Base-by-base conservation (phyloP, 2,797 vertebrate species). In the Melanotaenia nigrans region DNA sequence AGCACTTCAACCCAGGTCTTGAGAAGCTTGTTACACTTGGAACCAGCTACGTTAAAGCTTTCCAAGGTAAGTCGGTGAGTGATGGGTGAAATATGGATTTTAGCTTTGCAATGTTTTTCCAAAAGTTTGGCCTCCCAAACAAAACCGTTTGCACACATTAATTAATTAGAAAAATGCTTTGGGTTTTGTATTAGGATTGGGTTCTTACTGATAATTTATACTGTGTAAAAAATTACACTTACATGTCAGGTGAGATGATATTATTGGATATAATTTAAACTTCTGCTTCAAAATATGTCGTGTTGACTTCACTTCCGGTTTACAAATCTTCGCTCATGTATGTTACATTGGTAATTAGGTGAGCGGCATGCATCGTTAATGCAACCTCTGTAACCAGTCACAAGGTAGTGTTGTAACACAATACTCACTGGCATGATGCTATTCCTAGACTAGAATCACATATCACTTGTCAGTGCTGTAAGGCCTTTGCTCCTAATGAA, bases 1-100 rank as follows among this genome's bases (percentile, higher is more conserved):
- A 98, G 69, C 95, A 96, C 75, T 99, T 99, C 90, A 99, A 99
- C 83, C 98, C 98, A 0, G 95, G 96, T 2, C 93, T 99, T 68
- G 96, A 98, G 91, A 97, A 96, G 71, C 94, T 99, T 47, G 96
- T 97, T 56, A 93, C 95, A 75, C 92, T 99, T 47, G 98, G 98
- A 14, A 96, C 96, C 92, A 96, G 96, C 88, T 99, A 99, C 47
- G 88, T 97, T 62, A 95, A 93, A 68, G 96, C 97, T 75, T 97
- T 99, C 83, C 95, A 96, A 0, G 96, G 98, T 99, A 81, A 95
- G 88, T 53, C n/a, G 55, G 38, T 56, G 54, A 51, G 36, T 30
- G 30, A 22, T 14, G 20, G 20, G 7, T 56, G 20, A 14, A 11
- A 35, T n/a, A 8, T 18, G 18, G 5, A 16, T 55, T 42, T 61